Evolutionary conservation across 2,888 invertebrate genomes (phyloP), one percentile per base, ranked within the genome.

Genomic region (Dryocosmus kuriphilus): DNA sequence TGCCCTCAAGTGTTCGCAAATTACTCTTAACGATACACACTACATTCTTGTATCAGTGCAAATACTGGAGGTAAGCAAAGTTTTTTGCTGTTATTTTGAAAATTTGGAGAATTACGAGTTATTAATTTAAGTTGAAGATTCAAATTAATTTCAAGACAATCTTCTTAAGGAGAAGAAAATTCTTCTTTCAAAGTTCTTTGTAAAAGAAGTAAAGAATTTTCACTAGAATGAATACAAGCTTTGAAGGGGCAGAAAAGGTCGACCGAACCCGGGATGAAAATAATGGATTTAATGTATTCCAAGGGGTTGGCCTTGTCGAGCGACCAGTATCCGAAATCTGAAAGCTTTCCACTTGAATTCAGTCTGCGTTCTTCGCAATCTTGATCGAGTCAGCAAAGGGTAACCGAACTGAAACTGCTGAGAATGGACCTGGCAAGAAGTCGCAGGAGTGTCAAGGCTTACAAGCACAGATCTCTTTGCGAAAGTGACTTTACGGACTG

Each of bases 361-460:
- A 9, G 27, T 51, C 67, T 46, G 1, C 46, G 46, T 46, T 24
- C 67, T 51, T 71, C 27, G 19, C 67, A 71, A 30, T 51, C 51
- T 30, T 71, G 19, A 77, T 76, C 51, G 27, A 73, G 79, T 80
- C 82, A 82, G 81, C 81, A 79, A 46, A 79, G 38, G 65, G n/a
- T 16, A n/a, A 32, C 57, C 35, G 61, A 74, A 80, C 79, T 77
- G 77, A 80, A 81, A 80, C 61, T 75, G 80, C 80, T 76, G 76
- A 74, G 78, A 79, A 74, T 24, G 73, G 63, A 75, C 76, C 74
- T 77, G 78, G 76, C 76, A 77, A 79, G 63, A 46, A 67, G 71
- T 73, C 46, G 71, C 71, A 76, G 60, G 38, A 38, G 71, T 76
- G 76, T 35, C 32, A 19, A 55, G 24, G 41, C 76, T 76, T 27